A percentile compares a stretch with the other conserved stretches of the same genome.
These are phyloP conservation scores for Pocillopora verrucosa DNA, from an alignment of 64 coral and sea anemone genomes.

Conservation along the genomic window DNA sequence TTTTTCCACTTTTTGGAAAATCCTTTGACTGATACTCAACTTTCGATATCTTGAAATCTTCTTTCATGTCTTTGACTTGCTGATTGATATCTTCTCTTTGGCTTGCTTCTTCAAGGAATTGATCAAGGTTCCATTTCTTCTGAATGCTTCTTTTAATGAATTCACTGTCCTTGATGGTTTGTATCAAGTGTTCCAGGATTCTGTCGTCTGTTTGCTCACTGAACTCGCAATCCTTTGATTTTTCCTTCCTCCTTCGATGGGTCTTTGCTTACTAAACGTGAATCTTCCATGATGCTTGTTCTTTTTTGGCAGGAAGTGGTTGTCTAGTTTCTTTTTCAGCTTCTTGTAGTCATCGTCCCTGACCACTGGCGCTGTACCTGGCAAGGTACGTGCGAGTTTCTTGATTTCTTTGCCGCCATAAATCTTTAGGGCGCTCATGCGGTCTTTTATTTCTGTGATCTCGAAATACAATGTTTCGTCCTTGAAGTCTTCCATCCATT, in stretches of 20 bases:
- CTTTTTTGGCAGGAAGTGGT: too few relatives aligned
- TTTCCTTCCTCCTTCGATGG: too few relatives aligned
- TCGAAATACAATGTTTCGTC: slow-evolving; percentile 56
- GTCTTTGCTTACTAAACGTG: too few relatives aligned
- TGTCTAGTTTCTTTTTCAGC: slow-evolving; percentile 50
- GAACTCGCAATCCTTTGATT: too few relatives aligned
- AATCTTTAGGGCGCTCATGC: slow-evolving; percentile 35
- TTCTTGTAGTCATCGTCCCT: slow-evolving; percentile 48
- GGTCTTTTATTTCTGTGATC: slow-evolving; percentile 45
- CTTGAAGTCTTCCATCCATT: slow-evolving; percentile 55
- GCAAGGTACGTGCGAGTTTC: slow-evolving; percentile 61
- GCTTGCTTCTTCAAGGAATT: slow-evolving; percentile 64
- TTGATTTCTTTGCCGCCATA: slow-evolving; percentile 56
- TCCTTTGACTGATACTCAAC: neutral
- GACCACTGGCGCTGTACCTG: slow-evolving; percentile 24
- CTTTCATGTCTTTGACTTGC: slow-evolving; percentile 77
- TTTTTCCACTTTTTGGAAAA: neutral
- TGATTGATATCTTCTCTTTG: slow-evolving; percentile 54
- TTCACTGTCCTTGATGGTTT: too few relatives aligned
- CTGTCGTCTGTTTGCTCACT: too few relatives aligned
- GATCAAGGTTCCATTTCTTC: slow-evolving; percentile 54
- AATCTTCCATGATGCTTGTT: too few relatives aligned
- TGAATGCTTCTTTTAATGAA: neutral
- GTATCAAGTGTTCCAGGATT: too few relatives aligned
- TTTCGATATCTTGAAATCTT: slow-evolving; percentile 54